Evolutionary conservation across 2,888 invertebrate genomes (phyloP), one percentile per base, ranked within the genome.

Genomic region (Cyclophora punctaria): DNA sequence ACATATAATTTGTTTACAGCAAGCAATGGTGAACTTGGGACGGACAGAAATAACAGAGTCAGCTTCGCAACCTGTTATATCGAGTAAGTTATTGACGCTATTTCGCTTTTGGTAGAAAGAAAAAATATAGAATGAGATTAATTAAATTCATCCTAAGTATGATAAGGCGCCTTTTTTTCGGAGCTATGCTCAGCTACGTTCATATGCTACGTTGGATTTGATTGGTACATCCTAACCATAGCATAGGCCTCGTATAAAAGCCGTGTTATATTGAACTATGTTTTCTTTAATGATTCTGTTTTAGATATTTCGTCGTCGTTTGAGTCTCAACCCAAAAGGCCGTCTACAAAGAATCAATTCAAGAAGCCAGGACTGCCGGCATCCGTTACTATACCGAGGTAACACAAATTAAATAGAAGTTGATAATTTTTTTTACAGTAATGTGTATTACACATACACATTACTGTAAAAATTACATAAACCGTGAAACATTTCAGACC

Each of bases 401-500:
- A 76, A 56, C 34, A 20, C 20, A 20, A 20, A 20, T 20, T 20
- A 20, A 20, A 34, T 37, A 34, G 41, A 20, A 20, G 20, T n/a
- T 6, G 35, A 35, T 46, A 6, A 37, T 47, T 45, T 43, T 49
- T 57, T 51, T 20, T 20, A 20, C 20, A 20, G 20, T 20, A 20
- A 20, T 20, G 20, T 20, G 20, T 20, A 20, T 20, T n/a, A n/a
- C n/a, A n/a, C n/a, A n/a, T n/a, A n/a, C n/a, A n/a, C n/a, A n/a
- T n/a, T n/a, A n/a, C n/a, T n/a, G n/a, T n/a, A n/a, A n/a, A n/a
- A n/a, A n/a, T n/a, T n/a, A n/a, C n/a, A 20, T 20, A 20, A 20
- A 20, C 20, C 20, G 20, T 20, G 20, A 20, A 20, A 20, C 20
- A 6, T 66, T 93, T 91, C 75, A 96, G 96, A 59, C 94, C 96